These are phyloP conservation scores for Falco concolor DNA, from an alignment of 2,797 vertebrate genomes.

Conservation along the genomic window DNA sequence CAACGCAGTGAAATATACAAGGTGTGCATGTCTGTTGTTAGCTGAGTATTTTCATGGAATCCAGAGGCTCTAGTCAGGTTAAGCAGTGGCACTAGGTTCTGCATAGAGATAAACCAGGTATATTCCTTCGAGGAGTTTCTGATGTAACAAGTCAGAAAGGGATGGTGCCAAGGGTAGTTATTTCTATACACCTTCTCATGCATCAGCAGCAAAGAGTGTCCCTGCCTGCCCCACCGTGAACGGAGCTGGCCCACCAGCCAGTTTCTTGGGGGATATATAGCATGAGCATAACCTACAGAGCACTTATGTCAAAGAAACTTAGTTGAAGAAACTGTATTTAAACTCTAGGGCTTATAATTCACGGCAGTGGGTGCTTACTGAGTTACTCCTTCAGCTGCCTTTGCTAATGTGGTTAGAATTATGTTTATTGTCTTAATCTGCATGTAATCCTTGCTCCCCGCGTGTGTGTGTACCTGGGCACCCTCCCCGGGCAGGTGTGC, in stretches of 20 bases:
- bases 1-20: accelerated
- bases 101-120: background rate
- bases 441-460: background rate
- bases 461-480: accelerated
- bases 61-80: background rate
- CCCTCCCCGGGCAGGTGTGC: background rate
- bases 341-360: background rate
- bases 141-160: background rate
- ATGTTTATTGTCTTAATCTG: accelerated
- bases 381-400: background rate
- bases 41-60: accelerated
- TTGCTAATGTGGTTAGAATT: background rate
- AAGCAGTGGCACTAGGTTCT: background rate
- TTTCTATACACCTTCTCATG: background rate
- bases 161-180: background rate
- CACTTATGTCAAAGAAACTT: accelerated
- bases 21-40: accelerated
- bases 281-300: background rate
- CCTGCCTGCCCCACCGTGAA: background rate
- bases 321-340: background rate
- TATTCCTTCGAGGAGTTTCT: background rate
- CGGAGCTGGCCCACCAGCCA: background rate
- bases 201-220: too few species aligned
- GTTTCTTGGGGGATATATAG: too few species aligned
- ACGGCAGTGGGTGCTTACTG: accelerated